A percentile compares a stretch with the other conserved stretches of the same genome.
These are phyloP conservation scores for Gasterosteus nipponicus DNA, from an alignment of 2,113 vertebrate species.

Conservation along the genomic window DNA sequence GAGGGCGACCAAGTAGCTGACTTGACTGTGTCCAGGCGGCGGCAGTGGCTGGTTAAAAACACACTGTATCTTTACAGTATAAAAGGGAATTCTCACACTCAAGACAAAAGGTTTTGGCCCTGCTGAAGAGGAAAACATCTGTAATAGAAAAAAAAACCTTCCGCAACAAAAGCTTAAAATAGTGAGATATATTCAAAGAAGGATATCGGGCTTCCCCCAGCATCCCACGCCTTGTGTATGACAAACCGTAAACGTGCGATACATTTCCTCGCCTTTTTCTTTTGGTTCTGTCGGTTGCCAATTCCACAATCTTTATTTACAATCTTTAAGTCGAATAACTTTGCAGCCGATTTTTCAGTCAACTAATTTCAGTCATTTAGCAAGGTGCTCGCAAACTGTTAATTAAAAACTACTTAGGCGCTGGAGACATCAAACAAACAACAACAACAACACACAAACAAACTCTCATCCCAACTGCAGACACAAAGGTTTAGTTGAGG, in stretches of 20 bases:
- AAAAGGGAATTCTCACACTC: not conserved
- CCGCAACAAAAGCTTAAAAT: constrained; percentile 5
- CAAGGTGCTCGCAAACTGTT: constrained; percentile 3
- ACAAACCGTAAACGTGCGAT: constrained; percentile 14
- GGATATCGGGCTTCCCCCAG: not conserved
- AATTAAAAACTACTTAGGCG: constrained; percentile 1
- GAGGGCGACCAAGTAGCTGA: not conserved
- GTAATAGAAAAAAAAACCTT: constrained; percentile 32
- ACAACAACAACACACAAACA: not conserved
- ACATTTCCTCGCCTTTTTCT: not conserved
- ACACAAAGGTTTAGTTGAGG: constrained; percentile 15
- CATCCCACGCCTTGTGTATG: constrained; percentile 9
- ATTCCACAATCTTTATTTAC: constrained; percentile 29
- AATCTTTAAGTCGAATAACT: constrained; percentile 29
- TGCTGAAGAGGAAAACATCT: constrained; percentile 8
- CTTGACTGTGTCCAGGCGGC: not conserved
- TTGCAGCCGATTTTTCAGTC: not conserved
- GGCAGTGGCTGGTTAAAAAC: not conserved
- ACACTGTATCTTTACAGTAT: not conserved
- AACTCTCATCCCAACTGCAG: not conserved
- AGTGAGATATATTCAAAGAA: constrained; percentile 20
- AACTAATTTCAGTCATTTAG: not conserved
- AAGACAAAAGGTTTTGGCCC: not conserved
- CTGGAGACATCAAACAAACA: constrained; percentile 18
- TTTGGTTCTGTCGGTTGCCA: constrained; percentile 20